A percentile compares a stretch with the other conserved stretches of the same genome.
These are phyloP conservation scores for Xenopus laevis DNA, from an alignment of 2,113 vertebrate genomes.

Conservation along the genomic window DNA sequence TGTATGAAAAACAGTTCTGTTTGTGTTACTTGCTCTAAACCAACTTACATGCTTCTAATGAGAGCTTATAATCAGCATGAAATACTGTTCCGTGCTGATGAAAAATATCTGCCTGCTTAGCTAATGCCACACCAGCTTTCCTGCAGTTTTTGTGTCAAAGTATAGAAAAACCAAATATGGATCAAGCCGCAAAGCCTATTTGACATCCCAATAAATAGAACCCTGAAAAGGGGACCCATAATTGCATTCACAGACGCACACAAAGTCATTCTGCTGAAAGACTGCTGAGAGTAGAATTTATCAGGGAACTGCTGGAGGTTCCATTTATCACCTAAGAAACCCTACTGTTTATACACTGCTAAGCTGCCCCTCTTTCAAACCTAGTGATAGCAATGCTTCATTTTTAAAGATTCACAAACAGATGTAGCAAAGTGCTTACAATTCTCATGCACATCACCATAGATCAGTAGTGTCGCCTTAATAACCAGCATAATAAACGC, in stretches of 20 bases:
- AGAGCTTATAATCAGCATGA: too few species aligned
- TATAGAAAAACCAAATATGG: background rate
- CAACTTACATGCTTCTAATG: too few species aligned
- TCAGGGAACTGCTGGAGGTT: constrained; percentile 9
- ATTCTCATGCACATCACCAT: background rate
- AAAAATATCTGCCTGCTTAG: background rate
- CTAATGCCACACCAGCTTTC: background rate
- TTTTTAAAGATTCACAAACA: background rate
- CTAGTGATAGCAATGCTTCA: background rate
- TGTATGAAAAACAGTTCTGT: too few species aligned
- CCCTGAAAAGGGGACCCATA: constrained; percentile 6
- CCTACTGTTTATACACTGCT: constrained; percentile 7
- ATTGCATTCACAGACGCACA: constrained; percentile 13
- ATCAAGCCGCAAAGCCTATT: constrained; percentile 9
- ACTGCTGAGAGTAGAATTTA: constrained; percentile 19
- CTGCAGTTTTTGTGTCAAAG: constrained; percentile 1
- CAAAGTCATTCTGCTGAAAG: constrained; percentile 11
- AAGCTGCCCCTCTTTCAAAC: background rate
- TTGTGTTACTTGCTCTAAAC: too few species aligned
- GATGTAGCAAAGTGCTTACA: background rate
- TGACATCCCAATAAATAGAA: constrained; percentile 13
- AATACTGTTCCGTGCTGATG: too few species aligned
- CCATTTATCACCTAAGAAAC: constrained; percentile 13
- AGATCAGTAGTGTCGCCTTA: background rate
- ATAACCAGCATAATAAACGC: constrained; percentile 3